Base-by-base conservation (phyloP, 2,888 invertebrate species). In the Thalpophila matura region DNA sequence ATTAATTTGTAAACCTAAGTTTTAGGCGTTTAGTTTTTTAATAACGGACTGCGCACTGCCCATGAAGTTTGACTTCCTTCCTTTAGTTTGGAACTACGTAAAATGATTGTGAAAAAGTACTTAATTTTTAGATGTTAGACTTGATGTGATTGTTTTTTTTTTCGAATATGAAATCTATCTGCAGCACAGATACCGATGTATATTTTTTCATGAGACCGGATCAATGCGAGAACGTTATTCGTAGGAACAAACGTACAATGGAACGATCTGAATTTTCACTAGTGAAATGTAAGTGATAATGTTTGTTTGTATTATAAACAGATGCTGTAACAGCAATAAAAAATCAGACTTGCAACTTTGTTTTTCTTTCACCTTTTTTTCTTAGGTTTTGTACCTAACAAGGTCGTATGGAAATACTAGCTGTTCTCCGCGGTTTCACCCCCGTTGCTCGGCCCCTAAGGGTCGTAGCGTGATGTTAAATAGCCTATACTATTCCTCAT, bases 281-380 rank as follows among this genome's bases (percentile, higher is more conserved):
- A 89, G 90, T 87, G 89, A 89, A 91, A 88, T 86, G 86, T 92
- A 92, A 93, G 89, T 87, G 88, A 90, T 87, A 87, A 88, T 90
- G 89, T 93, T 92, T 91, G 90, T 93, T 93, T 94, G 93, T 94
- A 91, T 87, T 86, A 87, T 90, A 90, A 91, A 92, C 86, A 82
- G 88, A 92, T 90, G 95, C 95, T 95, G 94, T 91, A 83, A 93
- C 92, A 94, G 95, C 95, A 95, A 95, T 95, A 93, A 95, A 92
- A 90, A 91, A 93, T 92, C 93, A 89, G 91, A 92, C 91, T 89
- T 91, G 87, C 77, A 84, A 69, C 70, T 77, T 67, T 80, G 79
- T 77, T 81, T 84, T 88, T 83, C 69, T 77, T 83, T 83, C 72
- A 14, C 3, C 57, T 63, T 49, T 42, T 29, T 27, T 50, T 18